Base-by-base conservation (phyloP, 2,888 invertebrate species). In the Trissolcus brochymenae region DNA sequence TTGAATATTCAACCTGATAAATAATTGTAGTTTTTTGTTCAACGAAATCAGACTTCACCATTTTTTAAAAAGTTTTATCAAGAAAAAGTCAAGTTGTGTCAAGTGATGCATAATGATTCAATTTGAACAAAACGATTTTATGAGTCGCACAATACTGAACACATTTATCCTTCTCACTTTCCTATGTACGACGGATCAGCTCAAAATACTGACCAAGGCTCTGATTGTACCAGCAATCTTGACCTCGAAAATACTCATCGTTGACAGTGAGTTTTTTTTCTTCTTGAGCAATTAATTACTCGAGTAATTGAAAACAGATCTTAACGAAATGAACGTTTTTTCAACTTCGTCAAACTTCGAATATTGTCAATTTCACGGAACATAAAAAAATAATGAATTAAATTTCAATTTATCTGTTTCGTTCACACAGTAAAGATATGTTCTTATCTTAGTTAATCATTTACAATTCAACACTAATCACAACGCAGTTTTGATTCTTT, bases 141-240 rank as follows among this genome's bases (percentile, higher is more conserved):
- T 43, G 55, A 73, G 61, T 66, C 50, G 65, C 50, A 55, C 60
- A 62, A 64, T 66, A 54, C 74, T 68, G 64, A 75, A 75, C 64
- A 75, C 64, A 65, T 49, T 70, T 21, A 13, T 19, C 50, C 6
- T 40, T 56, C 41, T 40, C 55, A 25, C 59, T 51, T 43, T 3
- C 35, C 35, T 54, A 55, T 25, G 54, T 57, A 62, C 21, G 21
- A 43, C 49, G 29, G 29, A 75, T 75, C 56, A 64, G 57, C 21
- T 21, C n/a, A 35, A 59, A 59, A 54, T 65, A 56, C 68, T 41
- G 55, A 78, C 49, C 49, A 54, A 68, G 71, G 62, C 11, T 73
- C 81, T 82, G 82, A 86, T 84, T 81, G 85, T 35, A 79, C 86
- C 87, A 83, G 86, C 87, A 84, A 87, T 84, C 80, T 82, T 80